Evolutionary conservation across 1,140 invertebrate species (phyloP), one percentile per base, ranked within the genome.

Genomic region (Sitodiplosis mosellana): DNA sequence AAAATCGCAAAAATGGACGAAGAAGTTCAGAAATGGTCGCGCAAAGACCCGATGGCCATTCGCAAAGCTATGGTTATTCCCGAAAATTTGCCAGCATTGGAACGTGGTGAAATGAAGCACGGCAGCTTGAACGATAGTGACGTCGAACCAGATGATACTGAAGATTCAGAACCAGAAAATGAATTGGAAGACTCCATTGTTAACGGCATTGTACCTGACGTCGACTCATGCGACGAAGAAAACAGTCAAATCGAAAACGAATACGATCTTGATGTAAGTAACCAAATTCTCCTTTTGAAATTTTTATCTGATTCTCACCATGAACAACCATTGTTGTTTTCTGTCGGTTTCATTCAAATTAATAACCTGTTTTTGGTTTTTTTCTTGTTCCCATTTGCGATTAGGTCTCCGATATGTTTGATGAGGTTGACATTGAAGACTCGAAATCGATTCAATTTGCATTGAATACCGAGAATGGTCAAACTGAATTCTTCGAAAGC

Each of bases 1-100:
- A 94, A 94, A 65, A 79, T 92, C 15, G 76, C 79, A 19, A 96
- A 96, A 70, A 93, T 97, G 89, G 90, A 95, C 54, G 91, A 96
- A 63, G 92, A 96, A 65, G 87, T 96, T 38, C 84, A 87, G 54
- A 96, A 95, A 62, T 95, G 90, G 86, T 87, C 87, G 7, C 77
- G 85, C 54, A 96, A 95, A 66, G 91, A 95, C 70, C 87, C 89
- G 0, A 62, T 76, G 53, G 79, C 82, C 49, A 83, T 87, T 47
- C 81, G 80, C 51, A 80, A 82, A 54, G 87, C 87, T 3, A 94
- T 95, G 90, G 77, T 87, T 18, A 81, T 83, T 71, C 90, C 90
- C 51, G 84, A 88, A 53, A 77, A 83, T 55, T 58, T 90, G 53
- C 85, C 88, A 56, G 69, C 79, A 0, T 56, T 90, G 12, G 86